Conservation (phyloP, 2,113 vertebrate genomes). For the Delphinapterus leucas region DNA sequence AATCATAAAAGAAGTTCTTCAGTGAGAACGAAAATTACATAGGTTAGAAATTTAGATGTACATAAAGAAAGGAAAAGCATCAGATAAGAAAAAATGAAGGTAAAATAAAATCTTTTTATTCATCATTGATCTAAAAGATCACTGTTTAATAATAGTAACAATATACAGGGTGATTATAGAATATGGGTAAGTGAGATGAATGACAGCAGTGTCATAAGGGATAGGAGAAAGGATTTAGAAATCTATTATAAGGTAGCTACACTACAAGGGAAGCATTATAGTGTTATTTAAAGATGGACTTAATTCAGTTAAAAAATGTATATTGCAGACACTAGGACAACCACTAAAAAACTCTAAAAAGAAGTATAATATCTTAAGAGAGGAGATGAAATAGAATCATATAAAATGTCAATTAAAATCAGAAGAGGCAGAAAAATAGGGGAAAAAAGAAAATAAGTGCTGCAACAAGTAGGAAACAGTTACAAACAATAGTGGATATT, state of each 20-base stretch:
- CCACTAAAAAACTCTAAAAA: neutral
- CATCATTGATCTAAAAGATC: neutral
- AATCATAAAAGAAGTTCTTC: neutral
- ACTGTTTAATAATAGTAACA: neutral
- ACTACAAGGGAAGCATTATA: neutral
- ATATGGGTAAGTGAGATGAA: neutral
- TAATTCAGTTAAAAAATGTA: neutral
- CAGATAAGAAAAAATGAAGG: neutral
- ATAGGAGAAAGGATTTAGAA: neutral
- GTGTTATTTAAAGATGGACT: neutral
- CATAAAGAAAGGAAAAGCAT: neutral
- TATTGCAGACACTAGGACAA: neutral
- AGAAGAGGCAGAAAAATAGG: neutral
- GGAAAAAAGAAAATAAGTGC: neutral
- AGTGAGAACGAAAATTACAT: neutral
- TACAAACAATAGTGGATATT: neutral
- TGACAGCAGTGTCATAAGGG: neutral
- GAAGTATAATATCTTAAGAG: neutral
- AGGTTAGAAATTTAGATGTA: neutral
- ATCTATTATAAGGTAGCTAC: neutral
- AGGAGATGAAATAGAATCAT: neutral
- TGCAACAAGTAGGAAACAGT: neutral
- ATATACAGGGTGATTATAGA: neutral
- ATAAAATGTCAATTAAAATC: slow-evolving; percentile 7
- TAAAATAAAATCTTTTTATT: neutral